These are phyloP conservation scores for Phaethornis superciliosus DNA, from an alignment of 2,113 vertebrate genomes.

Conservation along the genomic window DNA sequence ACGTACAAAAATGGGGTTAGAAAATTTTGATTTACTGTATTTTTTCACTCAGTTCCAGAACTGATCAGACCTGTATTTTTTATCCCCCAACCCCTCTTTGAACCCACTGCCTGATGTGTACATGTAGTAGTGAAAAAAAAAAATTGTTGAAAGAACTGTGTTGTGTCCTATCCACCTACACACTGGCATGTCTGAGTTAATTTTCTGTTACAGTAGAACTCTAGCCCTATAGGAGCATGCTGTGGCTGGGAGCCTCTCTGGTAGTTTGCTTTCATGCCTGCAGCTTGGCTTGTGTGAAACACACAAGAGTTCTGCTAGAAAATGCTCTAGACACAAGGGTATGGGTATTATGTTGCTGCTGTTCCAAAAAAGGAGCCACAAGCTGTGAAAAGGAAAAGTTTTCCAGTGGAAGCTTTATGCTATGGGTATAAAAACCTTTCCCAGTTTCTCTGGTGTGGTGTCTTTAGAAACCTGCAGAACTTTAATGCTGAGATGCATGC, in stretches of 20 bases:
- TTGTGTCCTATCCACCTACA: not conserved
- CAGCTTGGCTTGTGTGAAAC: constrained; percentile 8
- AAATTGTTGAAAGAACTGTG: not conserved
- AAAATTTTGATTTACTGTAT: not conserved
- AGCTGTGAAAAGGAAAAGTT: not conserved
- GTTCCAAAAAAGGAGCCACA: not conserved
- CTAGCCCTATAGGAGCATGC: not conserved
- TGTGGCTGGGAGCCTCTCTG: constrained; percentile 3
- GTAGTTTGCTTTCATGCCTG: not conserved
- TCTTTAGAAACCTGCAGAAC: not conserved
- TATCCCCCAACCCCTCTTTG: not conserved
- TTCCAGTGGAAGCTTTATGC: not conserved
- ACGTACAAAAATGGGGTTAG: not conserved
- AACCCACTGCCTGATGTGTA: not conserved
- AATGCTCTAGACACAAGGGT: not conserved
- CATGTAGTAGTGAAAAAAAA: not conserved
- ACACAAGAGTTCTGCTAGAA: not conserved
- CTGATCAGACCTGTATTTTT: not conserved
- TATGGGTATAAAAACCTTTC: not conserved
- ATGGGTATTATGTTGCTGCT: not conserved
- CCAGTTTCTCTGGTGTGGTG: not conserved
- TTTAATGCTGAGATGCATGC: not conserved
- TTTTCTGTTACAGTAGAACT: not conserved
- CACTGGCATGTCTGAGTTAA: not conserved
- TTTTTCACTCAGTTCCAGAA: not conserved